Evolutionary conservation across 1,140 invertebrate species (phyloP), one percentile per base, ranked within the genome.

Genomic region (Rhagoletis pomonella): DNA sequence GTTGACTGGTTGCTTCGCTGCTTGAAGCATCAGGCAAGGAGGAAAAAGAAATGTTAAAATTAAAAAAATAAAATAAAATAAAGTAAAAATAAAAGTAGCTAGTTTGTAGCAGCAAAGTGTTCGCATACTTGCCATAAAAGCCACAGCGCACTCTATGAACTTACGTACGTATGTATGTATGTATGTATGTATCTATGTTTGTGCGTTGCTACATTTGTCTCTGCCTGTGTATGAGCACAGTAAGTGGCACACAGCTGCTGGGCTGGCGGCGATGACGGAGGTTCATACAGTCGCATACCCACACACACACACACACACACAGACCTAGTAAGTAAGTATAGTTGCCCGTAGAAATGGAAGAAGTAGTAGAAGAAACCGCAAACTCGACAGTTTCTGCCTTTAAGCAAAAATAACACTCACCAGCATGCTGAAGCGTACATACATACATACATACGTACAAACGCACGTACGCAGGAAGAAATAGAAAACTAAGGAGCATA

Each of bases 371-470:
- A 81, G 44, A 55, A 81, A 81, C 73, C 47, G 73, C 73, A 50
- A 81, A 55, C 73, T 81, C 73, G 73, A 81, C 73, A 81, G 73
- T 81, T 77, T 81, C 44, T 81, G 73, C 47, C 73, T 55, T 81
- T 9, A 81, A 81, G 73, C 73, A 81, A 81, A 55, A 81, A 81
- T 81, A 81, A 55, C 73, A 81, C 73, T 55, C 47, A 55, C 47
- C 14, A 81, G 44, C 47, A 81, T 62, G n/a, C n/a, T n/a, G 50
- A 81, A 14, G 50, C 29, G 1, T 1, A 50, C 69, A 50, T n/a
- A 4, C 47, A 50, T 44, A 77, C 69, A 50, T 17, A 55, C 73
- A 19, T 44, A 73, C 67, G 19, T 2, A 7, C 73, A 19, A 42
- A 73, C 42, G 67, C 39, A n/a, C 67, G 14, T 44, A 81, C 73